Evolutionary conservation across 2,888 invertebrate species (phyloP), one percentile per base, ranked within the genome.

Genomic region (Eupithecia subfuscata): DNA sequence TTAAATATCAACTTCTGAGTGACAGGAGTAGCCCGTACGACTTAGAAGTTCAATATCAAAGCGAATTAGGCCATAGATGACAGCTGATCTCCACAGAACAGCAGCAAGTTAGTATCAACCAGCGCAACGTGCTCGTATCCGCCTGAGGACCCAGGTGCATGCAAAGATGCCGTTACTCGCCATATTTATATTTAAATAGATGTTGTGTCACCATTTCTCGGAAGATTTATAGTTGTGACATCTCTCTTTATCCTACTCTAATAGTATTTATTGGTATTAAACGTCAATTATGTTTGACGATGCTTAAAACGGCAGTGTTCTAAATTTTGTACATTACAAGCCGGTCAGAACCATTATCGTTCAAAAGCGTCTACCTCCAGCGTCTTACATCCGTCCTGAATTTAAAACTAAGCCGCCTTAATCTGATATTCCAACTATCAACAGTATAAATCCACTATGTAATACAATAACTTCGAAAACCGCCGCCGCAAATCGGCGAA

Each of bases 401-500:
- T 60, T 25, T 60, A 60, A 25, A 71, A 71, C 45, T 30, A 75
- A 70, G 68, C 52, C 70, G 60, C 73, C 52, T 65, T 18, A 73
- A 71, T 65, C 71, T 76, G 68, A 73, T 70, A 75, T 76, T 25
- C 40, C 65, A 68, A 78, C 79, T 74, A 79, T 65, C 70, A 79
- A 78, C 69, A 74, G 37, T 82, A 82, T 81, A 81, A 81, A 84
- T 78, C 75, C 76, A 52, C 74, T 67, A 52, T 82, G 78, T 79
- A 72, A 82, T 75, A 77, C 76, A 82, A 79, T 82, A 81, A 80
- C 79, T 73, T 79, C 80, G 81, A 80, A 80, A 81, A 82, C 79
- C 75, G 73, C 52, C 68, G 60, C 75, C 71, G 71, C 78, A 70
- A 73, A 72, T 78, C 71, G 78, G 73, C 78, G 75, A 64, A 80